Evolutionary conservation across 2,797 vertebrate genomes (phyloP), one percentile per base, ranked within the genome.

Genomic region (Gambelia wislizenii): DNA sequence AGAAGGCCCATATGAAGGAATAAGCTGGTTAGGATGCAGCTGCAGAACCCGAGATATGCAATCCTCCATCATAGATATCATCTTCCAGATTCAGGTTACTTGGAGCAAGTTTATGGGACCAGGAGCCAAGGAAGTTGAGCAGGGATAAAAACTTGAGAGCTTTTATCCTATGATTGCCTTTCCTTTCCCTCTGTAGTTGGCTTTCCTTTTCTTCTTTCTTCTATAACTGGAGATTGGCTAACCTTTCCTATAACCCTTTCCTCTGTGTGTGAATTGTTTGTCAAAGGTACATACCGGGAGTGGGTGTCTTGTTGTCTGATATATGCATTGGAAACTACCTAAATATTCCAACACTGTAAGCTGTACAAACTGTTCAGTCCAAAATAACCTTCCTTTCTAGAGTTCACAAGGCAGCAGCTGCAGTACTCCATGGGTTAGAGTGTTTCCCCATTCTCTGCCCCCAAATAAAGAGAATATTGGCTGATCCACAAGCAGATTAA

Each of bases 191-290:
- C 88, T 85, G 52, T 86, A 79, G 84, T 86, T 86, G 89, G 89
- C 89, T 89, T 95, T 93, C 91, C 94, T 95, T 93, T 86, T 83
- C 90, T 93, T 89, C 87, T 94, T 94, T 86, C 95, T 94, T 87
- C 91, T 94, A 86, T 94, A 7, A 90, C 84, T 93, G 92, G 90
- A 94, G 94, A 95, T 96, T 83, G 36, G 96, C 96, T 96, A 91
- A 93, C 87, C 87, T 90, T 91, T 94, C 93, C 25, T 89, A 1
- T 91, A 91, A 91, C 89, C 0, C 30, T 78, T 91, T 85, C 91
- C 94, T 89, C 91, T 52, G 2, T 90, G 61, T 89, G 64, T 8
- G 61, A 81, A 90, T 85, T 5, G 30, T 83, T 52, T 76, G 64
- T 6, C 44, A 27, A 22, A 79, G 93, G 89, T 76, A 22, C 52